These are phyloP conservation scores for Scaptomyza cyrtandrae DNA, from an alignment of 2,888 invertebrate species.

Conservation along the genomic window DNA sequence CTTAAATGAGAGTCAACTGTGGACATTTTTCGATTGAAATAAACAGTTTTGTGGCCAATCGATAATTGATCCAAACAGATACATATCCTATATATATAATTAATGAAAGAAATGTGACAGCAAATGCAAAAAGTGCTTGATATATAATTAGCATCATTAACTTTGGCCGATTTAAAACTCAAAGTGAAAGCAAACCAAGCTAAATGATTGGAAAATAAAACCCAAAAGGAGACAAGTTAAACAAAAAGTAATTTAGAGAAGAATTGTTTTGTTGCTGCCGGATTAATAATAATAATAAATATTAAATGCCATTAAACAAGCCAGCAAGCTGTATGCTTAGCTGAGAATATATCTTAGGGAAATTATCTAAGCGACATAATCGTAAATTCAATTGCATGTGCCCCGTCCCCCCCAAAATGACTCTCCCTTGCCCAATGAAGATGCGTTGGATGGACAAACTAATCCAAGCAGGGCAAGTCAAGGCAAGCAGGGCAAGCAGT, in stretches of 20 bases:
- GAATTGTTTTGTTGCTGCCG: slow-evolving; percentile 31
- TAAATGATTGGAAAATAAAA: neutral
- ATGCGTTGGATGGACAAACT: slow-evolving; percentile 47
- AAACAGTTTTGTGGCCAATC: slow-evolving; percentile 30
- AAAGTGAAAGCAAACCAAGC: neutral
- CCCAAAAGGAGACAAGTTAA: too few relatives aligned
- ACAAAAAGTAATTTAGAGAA: neutral
- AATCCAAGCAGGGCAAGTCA: slow-evolving; percentile 29
- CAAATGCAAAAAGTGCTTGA: slow-evolving; percentile 30
- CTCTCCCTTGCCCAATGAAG: slow-evolving; percentile 53
- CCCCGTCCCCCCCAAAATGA: slow-evolving; percentile 43
- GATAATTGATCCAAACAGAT: slow-evolving; percentile 42
- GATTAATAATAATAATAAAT: slow-evolving; percentile 75
- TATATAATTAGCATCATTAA: slow-evolving; percentile 43
- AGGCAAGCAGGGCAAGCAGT: too few relatives aligned
- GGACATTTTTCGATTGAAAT: slow-evolving; percentile 56
- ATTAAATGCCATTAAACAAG: slow-evolving; percentile 68
- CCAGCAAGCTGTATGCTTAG: slow-evolving; percentile 13
- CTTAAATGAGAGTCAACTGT: slow-evolving; percentile 65
- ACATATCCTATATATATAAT: slow-evolving; percentile 23
- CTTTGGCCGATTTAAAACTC: slow-evolving; percentile 15
- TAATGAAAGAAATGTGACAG: slow-evolving; percentile 29
- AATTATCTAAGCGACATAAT: slow-evolving; percentile 73
- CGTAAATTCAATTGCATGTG: slow-evolving; percentile 69
- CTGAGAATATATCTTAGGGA: slow-evolving; percentile 60